phyloP scores from a whole-genome alignment of 2,797 vertebrate species.

The Tragopan temminckii region DNA sequence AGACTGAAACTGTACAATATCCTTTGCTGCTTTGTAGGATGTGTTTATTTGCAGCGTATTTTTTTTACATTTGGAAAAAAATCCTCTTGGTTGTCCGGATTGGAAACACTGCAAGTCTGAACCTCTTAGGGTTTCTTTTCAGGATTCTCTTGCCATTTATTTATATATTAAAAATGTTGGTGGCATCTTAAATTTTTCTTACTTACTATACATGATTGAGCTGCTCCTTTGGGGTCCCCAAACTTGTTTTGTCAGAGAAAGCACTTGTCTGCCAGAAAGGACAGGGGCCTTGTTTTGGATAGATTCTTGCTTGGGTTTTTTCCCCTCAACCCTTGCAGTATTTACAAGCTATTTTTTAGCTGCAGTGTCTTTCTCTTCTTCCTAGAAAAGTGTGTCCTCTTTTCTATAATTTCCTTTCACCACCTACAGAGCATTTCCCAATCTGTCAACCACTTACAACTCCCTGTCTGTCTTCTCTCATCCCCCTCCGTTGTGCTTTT shows the following conservation, averaged over 20 bases:
- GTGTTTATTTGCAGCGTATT: not conserved
- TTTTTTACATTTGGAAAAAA: slow-evolving; percentile 11
- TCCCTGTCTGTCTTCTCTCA: slow-evolving; percentile 35
- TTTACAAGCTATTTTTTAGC: not conserved
- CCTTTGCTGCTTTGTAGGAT: slow-evolving; percentile 3
- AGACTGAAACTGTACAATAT: not conserved
- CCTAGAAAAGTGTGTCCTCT: slow-evolving; percentile 8
- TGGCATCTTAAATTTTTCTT: not conserved
- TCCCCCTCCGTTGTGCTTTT: slow-evolving; percentile 57
- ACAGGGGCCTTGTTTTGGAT: not conserved
- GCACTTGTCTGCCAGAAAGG: not conserved
- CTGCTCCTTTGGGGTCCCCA: not conserved
- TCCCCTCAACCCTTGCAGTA: not conserved
- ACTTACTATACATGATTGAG: not conserved
- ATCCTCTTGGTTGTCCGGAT: not conserved
- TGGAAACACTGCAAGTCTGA: not conserved
- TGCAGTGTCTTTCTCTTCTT: not conserved
- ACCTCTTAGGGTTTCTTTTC: not conserved
- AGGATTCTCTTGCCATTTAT: not conserved
- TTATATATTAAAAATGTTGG: not conserved
- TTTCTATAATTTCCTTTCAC: slow-evolving; percentile 55
- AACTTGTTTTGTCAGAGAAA: not conserved
- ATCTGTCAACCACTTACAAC: slow-evolving; percentile 54
- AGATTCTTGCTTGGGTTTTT: not conserved
- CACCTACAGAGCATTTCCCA: slow-evolving; percentile 43